These are phyloP conservation scores for Paragorgia papillata DNA, from an alignment of 92 coral and sea anemone species.

Conservation along the genomic window DNA sequence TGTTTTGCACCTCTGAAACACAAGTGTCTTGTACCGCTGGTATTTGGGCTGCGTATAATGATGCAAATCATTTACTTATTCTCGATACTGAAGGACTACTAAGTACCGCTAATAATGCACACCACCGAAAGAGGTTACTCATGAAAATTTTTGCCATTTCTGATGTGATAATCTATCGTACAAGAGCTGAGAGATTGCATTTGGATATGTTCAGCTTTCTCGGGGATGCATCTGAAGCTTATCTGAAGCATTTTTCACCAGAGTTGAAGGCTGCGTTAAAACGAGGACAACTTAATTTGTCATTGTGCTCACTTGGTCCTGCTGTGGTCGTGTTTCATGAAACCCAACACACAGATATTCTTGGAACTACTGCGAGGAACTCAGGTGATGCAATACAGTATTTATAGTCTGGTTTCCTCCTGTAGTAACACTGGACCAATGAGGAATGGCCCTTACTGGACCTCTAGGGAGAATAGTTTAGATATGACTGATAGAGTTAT, in stretches of 20 bases:
- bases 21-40: slow-evolving; percentile 98
- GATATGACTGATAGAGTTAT: too few relatives aligned
- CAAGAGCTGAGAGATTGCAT: slow-evolving; percentile 95
- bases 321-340: slow-evolving; percentile 97
- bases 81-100: slow-evolving; percentile 95
- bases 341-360: slow-evolving; percentile 87
- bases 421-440: too few relatives aligned
- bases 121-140: slow-evolving; percentile 81
- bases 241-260: slow-evolving; percentile 90
- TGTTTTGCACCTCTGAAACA: slow-evolving; percentile 87
- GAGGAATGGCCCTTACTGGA: too few relatives aligned
- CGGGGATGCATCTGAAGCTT: slow-evolving; percentile 98
- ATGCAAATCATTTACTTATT: slow-evolving; percentile 62
- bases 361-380: slow-evolving; percentile 56
- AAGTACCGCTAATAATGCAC: slow-evolving; percentile 86
- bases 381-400: background rate
- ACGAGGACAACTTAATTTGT: slow-evolving; percentile 81
- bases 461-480: too few relatives aligned
- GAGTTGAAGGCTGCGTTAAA: slow-evolving; percentile 83
- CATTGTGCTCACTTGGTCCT: slow-evolving; percentile 93
- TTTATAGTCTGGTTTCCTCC: too few relatives aligned
- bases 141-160: slow-evolving; percentile 95
- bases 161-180: slow-evolving; percentile 84
- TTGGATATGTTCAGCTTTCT: slow-evolving; percentile 95
- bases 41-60: slow-evolving; percentile 97